Evolutionary conservation across 2,888 invertebrate species (phyloP).

Genomic region (Metacarcinus magister): DNA sequence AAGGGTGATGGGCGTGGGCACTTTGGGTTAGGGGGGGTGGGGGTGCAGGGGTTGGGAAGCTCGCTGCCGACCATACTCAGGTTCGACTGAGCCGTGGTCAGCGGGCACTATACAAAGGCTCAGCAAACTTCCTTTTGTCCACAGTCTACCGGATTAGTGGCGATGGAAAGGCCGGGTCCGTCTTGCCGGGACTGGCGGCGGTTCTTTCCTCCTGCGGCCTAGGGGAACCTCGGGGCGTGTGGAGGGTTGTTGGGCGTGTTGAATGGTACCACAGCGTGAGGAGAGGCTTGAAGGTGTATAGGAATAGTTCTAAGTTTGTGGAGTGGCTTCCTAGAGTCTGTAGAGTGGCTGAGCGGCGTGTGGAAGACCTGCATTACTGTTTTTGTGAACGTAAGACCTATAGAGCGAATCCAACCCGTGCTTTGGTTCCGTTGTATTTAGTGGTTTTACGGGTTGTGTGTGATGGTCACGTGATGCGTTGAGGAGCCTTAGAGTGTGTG

Average conservation of each 20-base stretch:
- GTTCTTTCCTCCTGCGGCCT: background rate
- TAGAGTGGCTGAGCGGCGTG: background rate
- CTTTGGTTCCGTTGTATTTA: background rate
- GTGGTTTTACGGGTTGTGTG: background rate
- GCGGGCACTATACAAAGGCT: conserved; percentile 72
- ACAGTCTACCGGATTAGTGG: conserved; percentile 76
- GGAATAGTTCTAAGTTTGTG: background rate
- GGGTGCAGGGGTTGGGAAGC: background rate
- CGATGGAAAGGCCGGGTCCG: conserved; percentile 42
- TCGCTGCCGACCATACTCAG: conserved; percentile 7
- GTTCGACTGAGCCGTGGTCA: conserved; percentile 70
- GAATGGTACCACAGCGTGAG: background rate
- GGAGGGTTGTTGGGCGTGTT: background rate
- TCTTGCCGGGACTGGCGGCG: background rate
- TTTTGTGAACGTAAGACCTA: background rate
- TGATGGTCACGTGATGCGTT: no score
- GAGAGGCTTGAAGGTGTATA: background rate
- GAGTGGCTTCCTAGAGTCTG: background rate
- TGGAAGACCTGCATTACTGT: background rate
- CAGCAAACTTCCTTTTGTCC: conserved; percentile 79
- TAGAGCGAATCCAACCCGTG: background rate
- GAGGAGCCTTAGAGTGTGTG: background rate
- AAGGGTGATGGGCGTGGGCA: background rate
- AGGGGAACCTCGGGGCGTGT: conserved; percentile 31
- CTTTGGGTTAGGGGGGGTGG: background rate